Base-by-base conservation (phyloP, 2,797 vertebrate species). In the Buphagus erythrorhynchus region DNA sequence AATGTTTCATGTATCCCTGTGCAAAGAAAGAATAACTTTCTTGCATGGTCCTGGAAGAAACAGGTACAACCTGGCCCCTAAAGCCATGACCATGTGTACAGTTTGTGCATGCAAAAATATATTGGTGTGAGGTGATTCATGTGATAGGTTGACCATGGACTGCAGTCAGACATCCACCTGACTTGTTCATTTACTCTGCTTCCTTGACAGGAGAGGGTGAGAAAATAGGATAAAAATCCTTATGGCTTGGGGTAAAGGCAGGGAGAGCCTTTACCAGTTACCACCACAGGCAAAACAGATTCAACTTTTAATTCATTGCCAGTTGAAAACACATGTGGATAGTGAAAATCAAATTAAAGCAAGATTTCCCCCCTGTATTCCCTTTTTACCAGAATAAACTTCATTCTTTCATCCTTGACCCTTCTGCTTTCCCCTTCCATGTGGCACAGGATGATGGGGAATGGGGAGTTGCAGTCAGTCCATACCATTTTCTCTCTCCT, bases 361-460 rank as follows among this genome's bases (percentile, higher is more conserved):
- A 59, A 21, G 16, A 14, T 33, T 59, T 42, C n/a, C 2, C 4
- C 5, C 10, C 11, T 12, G 6, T 40, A 58, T 38, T 15, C 16
- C 25, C 3, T 55, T 55, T 75, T 73, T 24, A 26, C 28, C 28
- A 72, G 12, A 16, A 42, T 63, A 20, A 63, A 12, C 5, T 72
- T 83, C 4, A n/a, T 3, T 76, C 20, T 20, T 79, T 71, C 63
- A 38, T 36, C 59, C 5, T 11, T 45, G 21, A 33, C 9, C 29
- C 22, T 74, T 76, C 40, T 54, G 10, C 9, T 2, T 61, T 65
- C 26, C 35, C 29, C 8, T 24, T 25, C 13, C 4, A 2, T 1
- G 1, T 7, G 24, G 43, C 1, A 1, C 5, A 5, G 49, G 22
- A 4, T 24, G 13, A 43, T 16, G 17, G 9, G 10, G 9, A 79